Conservation (phyloP, 2,113 vertebrate species). For the Ptychochromis oligacanthus region DNA sequence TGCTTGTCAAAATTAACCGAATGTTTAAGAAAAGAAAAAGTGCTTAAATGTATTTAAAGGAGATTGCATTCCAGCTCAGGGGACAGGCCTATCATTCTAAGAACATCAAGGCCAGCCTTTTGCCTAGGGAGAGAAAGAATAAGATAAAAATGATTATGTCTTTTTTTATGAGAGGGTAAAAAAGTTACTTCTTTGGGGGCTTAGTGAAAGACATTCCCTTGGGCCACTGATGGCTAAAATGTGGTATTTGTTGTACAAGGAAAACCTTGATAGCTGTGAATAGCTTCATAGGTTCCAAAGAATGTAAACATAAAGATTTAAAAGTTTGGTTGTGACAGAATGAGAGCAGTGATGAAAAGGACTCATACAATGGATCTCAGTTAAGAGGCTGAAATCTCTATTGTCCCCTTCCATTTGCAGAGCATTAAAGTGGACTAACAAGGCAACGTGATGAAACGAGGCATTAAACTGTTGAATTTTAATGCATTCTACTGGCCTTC, state of each 20-base stretch:
- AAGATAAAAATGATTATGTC: not conserved
- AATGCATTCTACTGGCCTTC: not conserved
- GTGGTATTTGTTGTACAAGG: constrained; percentile 18
- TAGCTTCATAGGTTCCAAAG: constrained; percentile 26
- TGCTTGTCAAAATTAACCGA: not conserved
- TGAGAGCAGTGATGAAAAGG: constrained; percentile 47
- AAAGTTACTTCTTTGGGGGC: constrained; percentile 8
- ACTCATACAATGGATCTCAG: not conserved
- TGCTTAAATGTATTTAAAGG: not conserved
- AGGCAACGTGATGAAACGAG: not conserved
- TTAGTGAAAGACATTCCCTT: constrained; percentile 40
- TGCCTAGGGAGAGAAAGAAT: not conserved
- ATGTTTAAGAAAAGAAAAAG: not conserved
- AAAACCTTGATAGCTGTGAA: constrained; percentile 54
- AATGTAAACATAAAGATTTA: constrained; percentile 26
- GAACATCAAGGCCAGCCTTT: constrained; percentile 44
- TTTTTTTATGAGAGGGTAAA: not conserved
- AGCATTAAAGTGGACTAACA: not conserved
- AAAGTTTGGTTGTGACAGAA: constrained; percentile 34
- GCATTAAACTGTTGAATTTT: not conserved
- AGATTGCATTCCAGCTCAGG: constrained; percentile 14
- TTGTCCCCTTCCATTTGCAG: not conserved
- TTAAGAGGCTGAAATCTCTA: constrained; percentile 18
- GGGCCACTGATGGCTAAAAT: constrained; percentile 23
- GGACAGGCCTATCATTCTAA: not conserved